Evolutionary conservation across 2,797 vertebrate genomes (phyloP), one percentile per base, ranked within the genome.

Genomic region (Enteromius mattozi): DNA sequence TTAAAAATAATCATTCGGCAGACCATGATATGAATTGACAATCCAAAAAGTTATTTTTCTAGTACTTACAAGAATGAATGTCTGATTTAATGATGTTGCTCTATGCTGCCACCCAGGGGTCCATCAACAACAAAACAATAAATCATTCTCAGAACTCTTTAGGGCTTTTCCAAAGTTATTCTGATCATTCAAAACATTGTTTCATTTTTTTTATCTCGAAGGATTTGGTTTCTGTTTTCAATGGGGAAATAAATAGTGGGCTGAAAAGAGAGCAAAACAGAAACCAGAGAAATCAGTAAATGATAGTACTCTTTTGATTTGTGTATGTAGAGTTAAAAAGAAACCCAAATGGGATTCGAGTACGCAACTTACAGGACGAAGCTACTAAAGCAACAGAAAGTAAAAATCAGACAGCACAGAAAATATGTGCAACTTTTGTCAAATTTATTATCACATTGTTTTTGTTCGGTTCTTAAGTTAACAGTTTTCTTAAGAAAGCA

Each of bases 221-320:
- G 76, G 72, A 47, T 84, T 86, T 91, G 88, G 89, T 75, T 77
- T 78, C 75, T 6, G 75, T 61, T 61, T 27, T 61, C 17, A 78
- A 78, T 2, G 21, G 37, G 54, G 13, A 77, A 77, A 24, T 40
- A 77, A 61, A 42, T 0, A 49, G 80, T 89, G 89, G 27, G 89
- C 90, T 90, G 91, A 91, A 91, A 88, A 91, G 82, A 88, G 86
- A 90, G 88, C 59, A 21, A 61, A 74, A 49, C 74, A 72, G 33
- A 82, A 54, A 59, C 74, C 51, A 77, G 13, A 77, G 33, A n/a
- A 4, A 21, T 35, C 47, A 6, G 2, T 21, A 51, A 75, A 56
- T 16, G 21, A 76, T 14, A 8, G 30, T 33, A 21, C 2, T 4
- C 10, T 75, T 76, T 37, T 16, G 74, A 59, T 24, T 16, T 5